Percentiles rank a stretch among this genome's conserved stretches.
Conservation (phyloP, 2,888 invertebrate species). For the Pachliopta kotzebuea region DNA sequence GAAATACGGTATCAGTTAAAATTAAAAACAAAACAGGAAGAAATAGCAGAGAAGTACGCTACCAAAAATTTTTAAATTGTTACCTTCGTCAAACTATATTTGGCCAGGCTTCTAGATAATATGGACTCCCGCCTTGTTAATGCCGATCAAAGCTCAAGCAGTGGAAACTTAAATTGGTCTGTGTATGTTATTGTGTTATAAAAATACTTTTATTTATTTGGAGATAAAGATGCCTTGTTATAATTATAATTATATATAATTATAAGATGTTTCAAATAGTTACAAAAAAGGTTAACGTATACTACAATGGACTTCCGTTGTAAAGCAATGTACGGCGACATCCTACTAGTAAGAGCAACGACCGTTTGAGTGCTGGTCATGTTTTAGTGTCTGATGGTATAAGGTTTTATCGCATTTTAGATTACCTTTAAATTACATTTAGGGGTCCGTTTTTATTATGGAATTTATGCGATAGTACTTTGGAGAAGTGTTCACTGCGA, state of each 20-base stretch:
- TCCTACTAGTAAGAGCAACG: slow-evolving; percentile 6
- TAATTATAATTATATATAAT: no score
- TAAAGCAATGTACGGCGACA: slow-evolving; percentile 12
- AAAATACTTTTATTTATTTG: no score
- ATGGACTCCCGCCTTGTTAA: no score
- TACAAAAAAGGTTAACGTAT: slow-evolving; percentile 9
- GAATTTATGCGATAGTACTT: background rate
- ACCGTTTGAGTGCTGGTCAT: slow-evolving; percentile 10
- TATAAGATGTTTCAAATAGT: background rate
- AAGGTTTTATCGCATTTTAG: background rate
- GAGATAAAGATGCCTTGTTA: background rate
- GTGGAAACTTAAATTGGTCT: no score
- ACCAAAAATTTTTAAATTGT: no score
- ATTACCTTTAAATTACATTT: background rate
- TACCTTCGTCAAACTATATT: no score
- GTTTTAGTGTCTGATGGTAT: slow-evolving; percentile 2
- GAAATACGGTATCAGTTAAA: no score
- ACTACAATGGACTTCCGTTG: slow-evolving; percentile 11
- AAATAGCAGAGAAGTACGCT: no score
- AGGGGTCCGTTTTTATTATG: background rate
- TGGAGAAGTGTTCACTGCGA: no score
- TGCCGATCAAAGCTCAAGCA: no score
- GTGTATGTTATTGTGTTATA: background rate
- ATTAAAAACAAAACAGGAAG: no score
- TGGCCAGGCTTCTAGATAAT: no score